Evolutionary conservation across 2,888 invertebrate species (phyloP), one percentile per base, ranked within the genome.

Genomic region (Dolichomitus sp.): DNA sequence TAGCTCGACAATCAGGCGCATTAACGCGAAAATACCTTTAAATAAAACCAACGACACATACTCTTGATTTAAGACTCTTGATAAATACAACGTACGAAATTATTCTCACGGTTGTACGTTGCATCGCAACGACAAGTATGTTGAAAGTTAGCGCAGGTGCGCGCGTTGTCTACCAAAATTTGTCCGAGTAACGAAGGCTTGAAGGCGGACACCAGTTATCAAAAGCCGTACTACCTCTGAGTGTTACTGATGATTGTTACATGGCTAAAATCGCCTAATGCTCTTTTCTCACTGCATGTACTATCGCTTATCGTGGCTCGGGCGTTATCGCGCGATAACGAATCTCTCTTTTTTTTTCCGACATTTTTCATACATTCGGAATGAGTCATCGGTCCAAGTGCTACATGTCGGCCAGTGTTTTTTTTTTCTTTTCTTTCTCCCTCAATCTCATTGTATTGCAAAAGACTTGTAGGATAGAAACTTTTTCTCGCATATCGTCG

Each of bases 281-380:
- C 52, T 27, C 61, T 61, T 84, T 84, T 77, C 54, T 66, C 61
- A 66, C 45, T 14, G 69, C 40, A 30, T 73, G 63, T 72, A 72
- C 79, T 78, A 81, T 82, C 85, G 76, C 82, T 82, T 85, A 83
- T 80, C 83, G 33, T 17, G 45, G 50, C 45, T 27, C 59, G n/a
- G 27, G 23, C 74, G 54, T 84, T 86, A 88, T 88, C 86, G 57
- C 69, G 57, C 69, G 80, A 87, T 76, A 63, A 68, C 72, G 27
- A 76, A 69, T 65, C 63, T 37, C 57, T 48, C 73, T 33, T 50
- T 37, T 17, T 23, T 12, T 9, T 12, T 33, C 65, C 57, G 48
- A 82, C 65, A 66, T 70, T 81, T 78, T 82, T 52, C 33, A 63
- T 70, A 63, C 37, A 3, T 40, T 48, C 48, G 17, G 17, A 48